These are phyloP conservation scores for Cinara cedri DNA, from an alignment of 2,888 invertebrate species.

Conservation along the genomic window DNA sequence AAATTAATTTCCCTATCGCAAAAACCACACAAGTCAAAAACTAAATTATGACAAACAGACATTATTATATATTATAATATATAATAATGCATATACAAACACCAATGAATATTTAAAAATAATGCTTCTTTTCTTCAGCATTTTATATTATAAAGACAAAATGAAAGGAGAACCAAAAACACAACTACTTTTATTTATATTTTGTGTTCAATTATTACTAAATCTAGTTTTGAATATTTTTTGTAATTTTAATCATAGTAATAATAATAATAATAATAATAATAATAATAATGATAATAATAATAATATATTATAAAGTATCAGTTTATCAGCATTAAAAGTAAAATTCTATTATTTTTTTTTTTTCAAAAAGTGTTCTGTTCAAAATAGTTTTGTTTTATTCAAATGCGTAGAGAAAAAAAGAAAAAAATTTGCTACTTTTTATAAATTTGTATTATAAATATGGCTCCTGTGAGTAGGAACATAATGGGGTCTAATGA, in stretches of 20 bases:
- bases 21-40: conserved; percentile 56
- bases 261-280: too few relatives aligned
- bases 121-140: conserved; percentile 26
- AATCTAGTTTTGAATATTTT: conserved; percentile 28
- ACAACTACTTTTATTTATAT: conserved; percentile 34
- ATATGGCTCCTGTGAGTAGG: conserved; percentile 51
- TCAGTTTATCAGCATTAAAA: conserved; percentile 45
- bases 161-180: conserved; percentile 28
- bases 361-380: conserved; percentile 18
- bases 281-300: too few relatives aligned
- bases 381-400: conserved; percentile 15
- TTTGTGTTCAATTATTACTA: conserved; percentile 16
- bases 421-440: conserved; percentile 28
- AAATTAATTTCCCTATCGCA: conserved; percentile 43
- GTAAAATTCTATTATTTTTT: conserved; percentile 25
- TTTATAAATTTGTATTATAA: conserved; percentile 31
- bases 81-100: conserved; percentile 29
- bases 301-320: conserved; percentile 44
- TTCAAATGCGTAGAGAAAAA: conserved; percentile 36
- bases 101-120: conserved; percentile 51
- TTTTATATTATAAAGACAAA: conserved; percentile 29
- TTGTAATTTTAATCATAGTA: conserved; percentile 25
- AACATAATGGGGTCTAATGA: conserved; percentile 51
- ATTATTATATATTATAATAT: conserved; percentile 32
- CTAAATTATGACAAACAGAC: conserved; percentile 50